Base-by-base conservation (phyloP, 2,113 vertebrate species). In the Lampris megalopsis region DNA sequence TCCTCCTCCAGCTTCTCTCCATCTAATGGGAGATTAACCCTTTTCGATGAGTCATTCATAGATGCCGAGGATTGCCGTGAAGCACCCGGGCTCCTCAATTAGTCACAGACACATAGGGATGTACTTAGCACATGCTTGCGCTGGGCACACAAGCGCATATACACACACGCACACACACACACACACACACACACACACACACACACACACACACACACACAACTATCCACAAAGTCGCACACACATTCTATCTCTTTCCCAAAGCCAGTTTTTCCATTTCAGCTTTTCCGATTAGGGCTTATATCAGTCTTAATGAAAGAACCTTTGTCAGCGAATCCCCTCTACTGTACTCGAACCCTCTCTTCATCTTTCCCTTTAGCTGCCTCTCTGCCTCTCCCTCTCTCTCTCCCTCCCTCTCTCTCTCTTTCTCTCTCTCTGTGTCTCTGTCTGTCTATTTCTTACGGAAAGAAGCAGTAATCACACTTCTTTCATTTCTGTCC, bases 31-130 rank as follows among this genome's bases (percentile, higher is more conserved):
- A 83, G 90, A 90, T 91, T 87, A 92, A 54, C 2, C 49, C 68
- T 90, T 91, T 83, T 88, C 80, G 86, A 79, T 87, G 87, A 92
- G 83, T 90, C 86, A 90, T 83, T 88, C 77, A 81, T 74, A 79
- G 76, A 81, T 76, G 73, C 63, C 0, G 60, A 84, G 75, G 64
- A 68, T 81, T 86, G 78, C 84, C 85, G 87, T 50, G 83, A 86
- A 75, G 80, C 78, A 65, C 63, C 45, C 73, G 13, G 65, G 53
- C 63, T 70, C 50, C 48, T 71, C 77, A 80, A 87, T 89, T 85
- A 83, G 77, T 81, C 58, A 36, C n/a, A 64, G 42, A 48, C 24
- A 68, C 56, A 82, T 24, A 24, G 67, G 80, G 69, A 85, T 88
- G 69, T 75, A 66, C 72, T 3, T 4, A 75, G 41, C 53, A 70